Percentiles rank a stretch among this genome's conserved stretches.
These are phyloP conservation scores for Vanessa tameamea DNA, from an alignment of 1,140 invertebrate genomes.

Conservation along the genomic window DNA sequence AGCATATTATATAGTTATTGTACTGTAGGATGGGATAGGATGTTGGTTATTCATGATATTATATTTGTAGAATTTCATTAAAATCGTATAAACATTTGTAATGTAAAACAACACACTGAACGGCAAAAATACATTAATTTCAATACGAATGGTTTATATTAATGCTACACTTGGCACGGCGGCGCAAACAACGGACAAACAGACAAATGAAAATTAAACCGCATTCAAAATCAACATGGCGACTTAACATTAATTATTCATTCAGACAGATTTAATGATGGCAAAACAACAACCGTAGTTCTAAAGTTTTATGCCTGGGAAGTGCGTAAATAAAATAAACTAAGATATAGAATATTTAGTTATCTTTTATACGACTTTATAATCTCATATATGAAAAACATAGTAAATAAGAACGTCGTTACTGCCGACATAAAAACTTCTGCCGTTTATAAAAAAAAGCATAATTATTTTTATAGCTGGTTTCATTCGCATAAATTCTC, in stretches of 20 bases:
- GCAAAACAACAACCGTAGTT: not conserved
- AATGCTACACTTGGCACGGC: conserved; percentile 9
- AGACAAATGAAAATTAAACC: conserved; percentile 15
- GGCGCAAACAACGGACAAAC: conserved; percentile 8
- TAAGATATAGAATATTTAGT: too few relatives aligned
- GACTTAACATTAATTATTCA: conserved; percentile 16
- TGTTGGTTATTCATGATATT: not conserved
- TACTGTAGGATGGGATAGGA: too few relatives aligned
- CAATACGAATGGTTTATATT: conserved; percentile 7
- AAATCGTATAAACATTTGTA: not conserved
- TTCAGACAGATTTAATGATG: conserved; percentile 19
- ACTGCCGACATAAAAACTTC: too few relatives aligned
- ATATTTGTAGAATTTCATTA: not conserved
- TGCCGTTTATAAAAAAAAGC: too few relatives aligned
- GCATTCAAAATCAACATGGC: conserved; percentile 17
- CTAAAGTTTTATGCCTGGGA: not conserved
- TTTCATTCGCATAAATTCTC: too few relatives aligned
- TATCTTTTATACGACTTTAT: too few relatives aligned
- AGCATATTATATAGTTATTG: too few relatives aligned
- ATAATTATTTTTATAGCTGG: too few relatives aligned
- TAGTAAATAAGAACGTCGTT: too few relatives aligned
- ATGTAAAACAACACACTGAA: not conserved
- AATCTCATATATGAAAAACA: too few relatives aligned
- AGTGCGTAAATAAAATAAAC: not conserved
- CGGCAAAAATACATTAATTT: conserved; percentile 14